Conservation (phyloP, 2,113 vertebrate species). For the Cheilinus undulatus region DNA sequence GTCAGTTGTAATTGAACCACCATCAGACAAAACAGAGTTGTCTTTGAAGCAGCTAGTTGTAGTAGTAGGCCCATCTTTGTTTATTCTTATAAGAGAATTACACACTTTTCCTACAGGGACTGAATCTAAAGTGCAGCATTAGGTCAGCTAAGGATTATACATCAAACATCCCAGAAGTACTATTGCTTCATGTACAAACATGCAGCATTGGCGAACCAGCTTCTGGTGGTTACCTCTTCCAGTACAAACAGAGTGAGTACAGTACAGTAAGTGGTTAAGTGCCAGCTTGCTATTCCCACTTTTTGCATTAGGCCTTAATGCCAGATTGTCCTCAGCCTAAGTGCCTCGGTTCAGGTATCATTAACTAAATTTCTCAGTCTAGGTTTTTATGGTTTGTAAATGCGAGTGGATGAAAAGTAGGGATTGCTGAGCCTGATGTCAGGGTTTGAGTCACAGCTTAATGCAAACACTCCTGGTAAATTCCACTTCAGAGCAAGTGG, state of each 20-base stretch:
- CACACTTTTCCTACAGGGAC: not conserved
- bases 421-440: slow-evolving; percentile 35
- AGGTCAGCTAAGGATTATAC: slow-evolving; percentile 14
- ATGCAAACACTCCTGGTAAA: slow-evolving; percentile 60
- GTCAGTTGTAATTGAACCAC: no score
- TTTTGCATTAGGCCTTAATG: slow-evolving; percentile 35
- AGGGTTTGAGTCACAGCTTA: slow-evolving; percentile 51
- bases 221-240: not conserved
- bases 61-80: not conserved
- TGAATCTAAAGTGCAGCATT: slow-evolving; percentile 2
- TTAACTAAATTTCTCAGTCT: slow-evolving; percentile 5
- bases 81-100: not conserved
- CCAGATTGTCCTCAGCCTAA: not conserved
- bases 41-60: not conserved
- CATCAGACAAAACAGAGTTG: no score
- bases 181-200: slow-evolving; percentile 26
- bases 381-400: slow-evolving; percentile 21
- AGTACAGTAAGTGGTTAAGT: slow-evolving; percentile 37
- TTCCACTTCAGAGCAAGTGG: slow-evolving; percentile 33
- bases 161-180: slow-evolving; percentile 6
- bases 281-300: not conserved
- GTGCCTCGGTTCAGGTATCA: not conserved
- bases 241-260: slow-evolving; percentile 14
- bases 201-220: not conserved
- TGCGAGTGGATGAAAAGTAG: slow-evolving; percentile 1